Evolutionary conservation across 2,113 vertebrate species (phyloP), one percentile per base, ranked within the genome.

Genomic region (Fulica atra): DNA sequence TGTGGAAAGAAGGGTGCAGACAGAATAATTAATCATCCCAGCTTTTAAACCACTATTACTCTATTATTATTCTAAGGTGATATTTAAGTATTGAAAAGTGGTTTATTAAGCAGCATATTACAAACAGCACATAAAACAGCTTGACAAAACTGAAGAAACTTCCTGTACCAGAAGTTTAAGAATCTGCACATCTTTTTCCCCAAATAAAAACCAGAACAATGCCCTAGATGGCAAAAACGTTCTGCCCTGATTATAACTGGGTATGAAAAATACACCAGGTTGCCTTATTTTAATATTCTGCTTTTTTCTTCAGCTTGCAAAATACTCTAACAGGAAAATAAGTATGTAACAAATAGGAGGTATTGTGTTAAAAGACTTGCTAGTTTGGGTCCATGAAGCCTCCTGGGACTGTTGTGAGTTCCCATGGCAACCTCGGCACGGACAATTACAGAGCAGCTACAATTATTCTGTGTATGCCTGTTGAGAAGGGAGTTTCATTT

Each of bases 401-500:
- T 91, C 68, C 56, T 35, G 91, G 93, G 96, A 94, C 72, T 42
- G 71, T 53, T 78, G 73, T 51, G 78, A 92, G 97, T 98, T 98
- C 95, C 96, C 95, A 97, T 96, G 94, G 97, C 81, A 98, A 98
- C 97, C 51, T 23, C 59, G 42, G 92, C 86, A 88, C 0, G 64
- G 91, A 93, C 93, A 95, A 93, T 97, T 94, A 94, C 21, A 19
- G 87, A 96, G 81, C 85, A 95, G 94, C 88, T 65, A 77, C 91
- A 50, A 95, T 97, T 88, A 95, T 57, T 88, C 88, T 89, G 65
- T 93, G 82, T 60, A 51, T 56, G 92, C 92, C 95, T 76, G 80
- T 19, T 85, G 91, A 92, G 89, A 71, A 81, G 1, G 7, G 65
- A 82, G 89, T 40, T 94, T 69, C 8, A 1, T 88, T 94, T n/a